Evolutionary conservation across 2,888 invertebrate species (phyloP).

Genomic region (Sepiola atlantica): DNA sequence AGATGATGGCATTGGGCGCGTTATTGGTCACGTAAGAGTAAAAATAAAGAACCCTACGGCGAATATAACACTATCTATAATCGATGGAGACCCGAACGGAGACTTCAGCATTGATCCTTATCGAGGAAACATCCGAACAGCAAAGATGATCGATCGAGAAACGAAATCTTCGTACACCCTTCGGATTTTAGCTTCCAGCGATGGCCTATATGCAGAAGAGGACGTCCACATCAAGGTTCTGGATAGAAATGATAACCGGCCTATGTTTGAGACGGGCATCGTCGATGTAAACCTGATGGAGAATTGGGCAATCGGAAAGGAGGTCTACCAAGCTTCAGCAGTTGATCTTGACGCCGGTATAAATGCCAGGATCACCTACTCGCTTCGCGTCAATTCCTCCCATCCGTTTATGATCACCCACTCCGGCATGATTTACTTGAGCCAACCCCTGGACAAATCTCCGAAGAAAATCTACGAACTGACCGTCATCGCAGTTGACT

Average conservation of each 20-base stretch:
- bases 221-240: constrained; percentile 86
- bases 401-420: constrained; percentile 88
- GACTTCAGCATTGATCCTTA: constrained; percentile 87
- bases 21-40: constrained; percentile 83
- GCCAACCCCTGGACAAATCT: constrained; percentile 79
- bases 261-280: constrained; percentile 76
- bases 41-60: constrained; percentile 52
- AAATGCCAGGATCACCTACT: constrained; percentile 90
- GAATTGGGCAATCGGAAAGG: constrained; percentile 94
- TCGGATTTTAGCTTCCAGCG: constrained; percentile 86
- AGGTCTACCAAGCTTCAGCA: constrained; percentile 90
- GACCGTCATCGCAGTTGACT: constrained; percentile 66
- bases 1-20: constrained; percentile 79
- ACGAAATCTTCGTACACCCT: constrained; percentile 84
- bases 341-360: constrained; percentile 89
- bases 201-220: constrained; percentile 85
- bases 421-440: constrained; percentile 91
- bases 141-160: constrained; percentile 89
- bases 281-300: constrained; percentile 84
- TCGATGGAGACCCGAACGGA: constrained; percentile 85
- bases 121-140: constrained; percentile 86
- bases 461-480: constrained; percentile 54
- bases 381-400: constrained; percentile 83
- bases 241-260: constrained; percentile 94
- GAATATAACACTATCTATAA: constrained; percentile 76